Percentiles rank a stretch among this genome's conserved stretches.
Evolutionary conservation across 2,797 vertebrate genomes (phyloP).

Genomic region (Gorsachius magnificus): DNA sequence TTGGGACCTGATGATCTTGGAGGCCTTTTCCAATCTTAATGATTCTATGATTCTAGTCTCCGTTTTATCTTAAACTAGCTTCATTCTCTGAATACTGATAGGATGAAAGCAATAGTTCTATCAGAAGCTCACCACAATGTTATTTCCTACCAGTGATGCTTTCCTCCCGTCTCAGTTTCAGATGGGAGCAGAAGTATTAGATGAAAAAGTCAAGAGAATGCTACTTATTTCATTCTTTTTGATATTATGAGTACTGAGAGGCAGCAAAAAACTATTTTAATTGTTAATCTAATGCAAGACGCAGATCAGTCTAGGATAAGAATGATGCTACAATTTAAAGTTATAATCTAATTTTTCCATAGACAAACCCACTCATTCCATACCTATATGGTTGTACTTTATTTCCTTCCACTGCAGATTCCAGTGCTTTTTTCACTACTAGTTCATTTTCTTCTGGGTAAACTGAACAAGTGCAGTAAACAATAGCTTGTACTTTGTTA

Average conservation of each 20-base stretch:
- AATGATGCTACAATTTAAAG: neutral
- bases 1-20: too few species aligned
- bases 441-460: slow-evolving; percentile 88
- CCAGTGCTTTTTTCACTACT: slow-evolving; percentile 82
- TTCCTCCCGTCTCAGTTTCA: neutral
- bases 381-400: slow-evolving; percentile 84
- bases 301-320: neutral
- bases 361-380: neutral
- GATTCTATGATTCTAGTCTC: neutral
- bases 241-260: neutral
- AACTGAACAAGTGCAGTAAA: slow-evolving; percentile 88
- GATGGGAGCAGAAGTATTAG: neutral
- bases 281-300: neutral
- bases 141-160: neutral
- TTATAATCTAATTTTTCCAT: neutral
- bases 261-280: neutral
- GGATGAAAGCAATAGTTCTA: neutral
- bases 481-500: slow-evolving; percentile 80
- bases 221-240: neutral
- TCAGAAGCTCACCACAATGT: neutral
- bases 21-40: too few species aligned
- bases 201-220: neutral
- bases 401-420: slow-evolving; percentile 67
- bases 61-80: neutral
- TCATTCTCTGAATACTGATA: neutral